Percentiles rank a stretch among this genome's conserved stretches.
Conservation (phyloP, 2,888 invertebrate species). For the Cerastis rubricosa region DNA sequence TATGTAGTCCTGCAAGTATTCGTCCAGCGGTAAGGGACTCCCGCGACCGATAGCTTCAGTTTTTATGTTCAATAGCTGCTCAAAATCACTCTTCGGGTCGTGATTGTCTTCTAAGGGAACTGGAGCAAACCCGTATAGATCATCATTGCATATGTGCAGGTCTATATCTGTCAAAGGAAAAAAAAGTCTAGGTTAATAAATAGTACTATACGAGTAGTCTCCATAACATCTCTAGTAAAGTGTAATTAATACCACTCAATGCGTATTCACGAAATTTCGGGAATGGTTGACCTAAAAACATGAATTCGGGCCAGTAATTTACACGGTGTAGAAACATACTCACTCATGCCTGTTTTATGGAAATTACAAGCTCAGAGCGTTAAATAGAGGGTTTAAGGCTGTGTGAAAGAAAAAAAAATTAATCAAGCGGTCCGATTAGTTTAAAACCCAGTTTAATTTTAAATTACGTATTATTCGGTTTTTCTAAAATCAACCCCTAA, state of each 20-base stretch:
- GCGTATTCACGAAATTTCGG: background rate
- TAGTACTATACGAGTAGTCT: background rate
- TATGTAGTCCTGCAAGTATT: constrained; percentile 79
- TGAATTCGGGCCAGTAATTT: background rate
- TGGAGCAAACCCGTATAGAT: constrained; percentile 95
- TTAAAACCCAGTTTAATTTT: background rate
- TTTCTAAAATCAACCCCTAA: background rate
- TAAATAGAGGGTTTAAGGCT: background rate
- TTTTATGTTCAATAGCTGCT: constrained; percentile 94
- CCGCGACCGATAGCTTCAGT: constrained; percentile 93
- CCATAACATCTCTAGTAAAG: background rate
- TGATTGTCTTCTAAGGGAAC: constrained; percentile 95
- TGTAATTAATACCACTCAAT: background rate
- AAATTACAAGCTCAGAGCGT: background rate
- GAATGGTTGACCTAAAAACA: background rate
- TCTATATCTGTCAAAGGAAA: constrained; percentile 69
- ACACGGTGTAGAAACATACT: background rate
- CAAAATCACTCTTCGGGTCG: constrained; percentile 91
- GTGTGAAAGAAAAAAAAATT: background rate
- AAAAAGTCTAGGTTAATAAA: background rate
- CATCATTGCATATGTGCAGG: constrained; percentile 94
- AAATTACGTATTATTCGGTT: background rate
- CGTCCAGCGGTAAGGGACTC: constrained; percentile 83
- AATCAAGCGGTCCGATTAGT: background rate
- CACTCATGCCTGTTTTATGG: background rate